These are phyloP conservation scores for Philypnodon macrostomus DNA, from an alignment of 2,797 vertebrate species.

Conservation along the genomic window DNA sequence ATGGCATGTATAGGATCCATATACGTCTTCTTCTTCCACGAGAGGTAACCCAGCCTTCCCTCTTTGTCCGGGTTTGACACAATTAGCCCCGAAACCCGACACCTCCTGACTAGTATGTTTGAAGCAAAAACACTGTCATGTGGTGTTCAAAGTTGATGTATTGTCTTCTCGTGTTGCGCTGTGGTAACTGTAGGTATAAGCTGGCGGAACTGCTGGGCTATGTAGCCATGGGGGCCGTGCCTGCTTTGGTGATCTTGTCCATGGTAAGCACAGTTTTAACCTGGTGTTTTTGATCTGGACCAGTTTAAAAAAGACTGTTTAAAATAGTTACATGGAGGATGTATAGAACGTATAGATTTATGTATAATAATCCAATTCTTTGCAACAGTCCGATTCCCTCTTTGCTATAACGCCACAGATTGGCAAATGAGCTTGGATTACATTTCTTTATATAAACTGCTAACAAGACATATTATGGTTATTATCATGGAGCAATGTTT, in stretches of 20 bases:
- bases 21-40: slow-evolving; percentile 93
- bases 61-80: slow-evolving; percentile 10
- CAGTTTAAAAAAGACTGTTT: too few relatives aligned
- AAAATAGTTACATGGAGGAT: too few relatives aligned
- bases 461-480: too few relatives aligned
- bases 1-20: slow-evolving; percentile 86
- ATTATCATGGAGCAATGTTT: too few relatives aligned
- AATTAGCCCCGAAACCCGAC: slow-evolving; percentile 26
- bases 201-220: slow-evolving; percentile 89
- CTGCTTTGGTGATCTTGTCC: slow-evolving; percentile 88
- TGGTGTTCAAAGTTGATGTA: background rate
- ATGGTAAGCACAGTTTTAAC: slow-evolving; percentile 80
- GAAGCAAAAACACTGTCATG: slow-evolving; percentile 14
- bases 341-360: too few relatives aligned
- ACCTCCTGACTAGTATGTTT: slow-evolving; percentile 7
- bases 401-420: too few relatives aligned
- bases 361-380: too few relatives aligned
- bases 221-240: slow-evolving; percentile 85
- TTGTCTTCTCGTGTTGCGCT: slow-evolving; percentile 9
- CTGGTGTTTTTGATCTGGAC: slow-evolving; percentile 4
- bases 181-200: slow-evolving; percentile 83
- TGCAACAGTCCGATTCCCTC: too few relatives aligned
- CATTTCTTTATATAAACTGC: too few relatives aligned
- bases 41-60: slow-evolving; percentile 79
- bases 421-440: too few relatives aligned